Conservation (phyloP, 1,140 invertebrate species). For the Chlorops oryzae region DNA sequence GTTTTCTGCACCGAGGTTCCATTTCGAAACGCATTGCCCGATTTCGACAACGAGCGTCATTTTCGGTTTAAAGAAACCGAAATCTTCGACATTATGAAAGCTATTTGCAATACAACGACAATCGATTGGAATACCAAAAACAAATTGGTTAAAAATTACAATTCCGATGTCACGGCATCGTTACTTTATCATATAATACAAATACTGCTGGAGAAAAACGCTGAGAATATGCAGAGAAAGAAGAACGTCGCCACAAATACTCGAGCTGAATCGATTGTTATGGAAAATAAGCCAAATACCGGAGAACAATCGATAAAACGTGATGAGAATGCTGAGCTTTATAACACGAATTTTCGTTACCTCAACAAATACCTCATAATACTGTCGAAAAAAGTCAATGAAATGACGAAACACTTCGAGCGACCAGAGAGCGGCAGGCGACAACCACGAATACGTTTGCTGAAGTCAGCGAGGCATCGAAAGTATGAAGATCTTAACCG, state of each 20-base stretch:
- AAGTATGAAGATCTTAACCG: constrained; percentile 11
- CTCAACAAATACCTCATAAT: constrained; percentile 17
- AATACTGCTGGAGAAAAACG: constrained; percentile 19
- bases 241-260: neutral
- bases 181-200: constrained; percentile 26
- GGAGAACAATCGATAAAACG: too few species aligned
- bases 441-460: neutral
- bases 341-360: constrained; percentile 8
- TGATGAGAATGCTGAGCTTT: constrained; percentile 4
- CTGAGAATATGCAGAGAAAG: too few species aligned
- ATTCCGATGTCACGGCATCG: constrained; percentile 17
- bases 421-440: neutral
- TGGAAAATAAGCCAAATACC: neutral
- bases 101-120: constrained; percentile 14
- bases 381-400: constrained; percentile 16
- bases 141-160: constrained; percentile 9
- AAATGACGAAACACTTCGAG: constrained; percentile 16
- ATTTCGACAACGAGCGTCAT: constrained; percentile 22
- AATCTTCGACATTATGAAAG: constrained; percentile 23
- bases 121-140: neutral
- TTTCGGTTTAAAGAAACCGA: constrained; percentile 32
- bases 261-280: neutral
- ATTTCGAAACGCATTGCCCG: constrained; percentile 28
- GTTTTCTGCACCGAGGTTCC: constrained; percentile 41
- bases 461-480: constrained; percentile 2